Conservation (phyloP, 2,888 invertebrate genomes). For the Xestobium rufovillosum region DNA sequence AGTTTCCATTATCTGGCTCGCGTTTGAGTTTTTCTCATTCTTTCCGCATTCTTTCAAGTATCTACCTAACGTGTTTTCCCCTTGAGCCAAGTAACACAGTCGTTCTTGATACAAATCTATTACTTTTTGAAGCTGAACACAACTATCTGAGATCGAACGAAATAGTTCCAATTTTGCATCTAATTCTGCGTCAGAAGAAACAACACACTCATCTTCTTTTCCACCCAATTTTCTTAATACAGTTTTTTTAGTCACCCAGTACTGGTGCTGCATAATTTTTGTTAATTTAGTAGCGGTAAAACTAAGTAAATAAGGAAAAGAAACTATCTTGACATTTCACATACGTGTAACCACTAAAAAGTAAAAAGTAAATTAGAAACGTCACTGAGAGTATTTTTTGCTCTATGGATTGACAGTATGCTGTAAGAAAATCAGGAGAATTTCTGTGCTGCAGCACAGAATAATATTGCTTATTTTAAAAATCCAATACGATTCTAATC, state of each 20-base stretch:
- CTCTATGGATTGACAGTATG: no score
- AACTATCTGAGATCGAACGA: slow-evolving; percentile 86
- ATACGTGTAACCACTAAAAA: no score
- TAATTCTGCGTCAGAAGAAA: slow-evolving; percentile 91
- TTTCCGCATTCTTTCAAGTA: slow-evolving; percentile 92
- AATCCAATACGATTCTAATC: no score
- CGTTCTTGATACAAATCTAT: slow-evolving; percentile 92
- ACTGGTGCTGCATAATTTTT: slow-evolving; percentile 79
- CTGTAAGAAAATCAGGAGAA: no score
- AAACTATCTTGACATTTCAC: no score
- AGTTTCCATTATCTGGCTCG: slow-evolving; percentile 73
- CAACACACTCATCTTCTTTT: slow-evolving; percentile 95
- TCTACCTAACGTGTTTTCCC: slow-evolving; percentile 85
- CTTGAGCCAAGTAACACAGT: slow-evolving; percentile 86
- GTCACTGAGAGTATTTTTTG: no score
- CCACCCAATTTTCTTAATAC: slow-evolving; percentile 87
- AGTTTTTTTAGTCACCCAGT: slow-evolving; percentile 97
- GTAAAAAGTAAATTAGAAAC: no score
- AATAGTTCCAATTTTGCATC: slow-evolving; percentile 94
- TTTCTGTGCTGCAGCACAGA: no score
- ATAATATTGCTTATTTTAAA: no score
- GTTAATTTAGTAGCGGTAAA: no score
- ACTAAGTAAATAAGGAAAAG: no score
- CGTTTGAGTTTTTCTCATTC: slow-evolving; percentile 75
- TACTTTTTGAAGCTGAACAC: slow-evolving; percentile 75